Percentiles rank a stretch among this genome's conserved stretches.
These are phyloP conservation scores for Menidia beryllina DNA, from an alignment of 2,113 vertebrate genomes.

Conservation along the genomic window DNA sequence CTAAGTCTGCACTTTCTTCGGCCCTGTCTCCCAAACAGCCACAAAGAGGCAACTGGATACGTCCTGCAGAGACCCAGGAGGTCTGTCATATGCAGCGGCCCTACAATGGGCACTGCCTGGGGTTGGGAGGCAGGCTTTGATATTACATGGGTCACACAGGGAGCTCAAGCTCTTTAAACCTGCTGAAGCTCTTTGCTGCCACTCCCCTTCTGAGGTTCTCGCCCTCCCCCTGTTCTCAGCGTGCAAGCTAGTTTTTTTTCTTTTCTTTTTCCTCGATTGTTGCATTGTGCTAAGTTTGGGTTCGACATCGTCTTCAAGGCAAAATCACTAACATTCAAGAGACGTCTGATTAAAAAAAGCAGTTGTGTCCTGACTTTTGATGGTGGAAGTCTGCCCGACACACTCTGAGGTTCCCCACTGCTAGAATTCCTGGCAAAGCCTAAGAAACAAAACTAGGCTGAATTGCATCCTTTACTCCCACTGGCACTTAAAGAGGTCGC, in stretches of 20 bases:
- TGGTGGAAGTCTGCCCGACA: constrained; percentile 16
- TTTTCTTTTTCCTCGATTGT: too few relatives aligned
- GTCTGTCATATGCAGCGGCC: constrained; percentile 80
- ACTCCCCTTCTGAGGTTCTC: constrained; percentile 70
- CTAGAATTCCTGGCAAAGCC: constrained; percentile 56
- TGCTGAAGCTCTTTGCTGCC: constrained; percentile 57
- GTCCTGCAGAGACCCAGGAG: constrained; percentile 81
- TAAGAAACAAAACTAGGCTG: constrained; percentile 62
- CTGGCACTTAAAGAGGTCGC: constrained; percentile 83
- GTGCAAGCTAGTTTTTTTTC: constrained; percentile 5
- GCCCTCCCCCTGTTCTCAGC: constrained; percentile 55
- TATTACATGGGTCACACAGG: constrained; percentile 83
- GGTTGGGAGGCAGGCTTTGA: constrained; percentile 82
- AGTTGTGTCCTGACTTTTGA: constrained; percentile 3
- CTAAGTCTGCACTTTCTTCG: constrained; percentile 64
- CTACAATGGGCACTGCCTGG: constrained; percentile 79
- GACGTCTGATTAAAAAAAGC: background rate
- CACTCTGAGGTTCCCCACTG: constrained; percentile 42
- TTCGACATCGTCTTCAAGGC: background rate
- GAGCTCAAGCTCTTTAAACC: constrained; percentile 75
- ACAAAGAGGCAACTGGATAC: constrained; percentile 74
- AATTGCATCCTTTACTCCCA: constrained; percentile 75
- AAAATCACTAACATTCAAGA: background rate
- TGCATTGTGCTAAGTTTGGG: background rate
- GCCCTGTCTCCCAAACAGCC: constrained; percentile 45